Evolutionary conservation across 1,140 invertebrate species (phyloP), one percentile per base, ranked within the genome.

Genomic region (Drosophila nasuta): DNA sequence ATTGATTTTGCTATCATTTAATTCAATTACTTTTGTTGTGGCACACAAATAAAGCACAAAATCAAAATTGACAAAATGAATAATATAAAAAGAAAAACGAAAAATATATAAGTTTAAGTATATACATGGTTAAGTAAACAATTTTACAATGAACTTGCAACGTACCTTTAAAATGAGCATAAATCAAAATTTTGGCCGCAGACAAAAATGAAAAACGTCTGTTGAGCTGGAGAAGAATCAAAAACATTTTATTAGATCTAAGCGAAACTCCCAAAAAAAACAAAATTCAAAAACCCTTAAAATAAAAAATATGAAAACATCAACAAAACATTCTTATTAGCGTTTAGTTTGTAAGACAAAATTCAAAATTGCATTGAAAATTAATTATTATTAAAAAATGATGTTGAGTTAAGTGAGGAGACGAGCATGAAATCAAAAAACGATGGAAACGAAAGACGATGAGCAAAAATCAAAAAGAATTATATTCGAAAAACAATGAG

Each of bases 181-280:
- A 91, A 92, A 92, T 92, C 91, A 92, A 92, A 92, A 92, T 88
- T 87, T 81, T 81, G 87, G 56, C 75, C 75, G 69, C 69, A 52
- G 69, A 45, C 35, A 52, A 11, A 56, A 51, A 33, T 7, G 3
- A 15, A 54, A 54, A 57, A 17, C 48, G 43, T 76, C 68, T 71
- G 57, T 67, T 65, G 75, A 67, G 76, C 70, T 69, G 63, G 48
- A 72, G 56, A 45, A 57, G 57, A 77, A 80, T 80, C 65, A 54
- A 88, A 83, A 88, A 66, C 58, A 77, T 83, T 87, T 88, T 88
- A 82, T 60, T 86, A 89, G 85, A 48, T 15, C n/a, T 88, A 88
- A 89, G 83, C 11, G 20, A 52, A 79, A 71, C 62, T 33, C 33
- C 43, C 33, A 35, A 54, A 3, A 3, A 35, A 35, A 57, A 57